Base-by-base conservation (phyloP, 1,140 invertebrate species). In the Araneus ventricosus region DNA sequence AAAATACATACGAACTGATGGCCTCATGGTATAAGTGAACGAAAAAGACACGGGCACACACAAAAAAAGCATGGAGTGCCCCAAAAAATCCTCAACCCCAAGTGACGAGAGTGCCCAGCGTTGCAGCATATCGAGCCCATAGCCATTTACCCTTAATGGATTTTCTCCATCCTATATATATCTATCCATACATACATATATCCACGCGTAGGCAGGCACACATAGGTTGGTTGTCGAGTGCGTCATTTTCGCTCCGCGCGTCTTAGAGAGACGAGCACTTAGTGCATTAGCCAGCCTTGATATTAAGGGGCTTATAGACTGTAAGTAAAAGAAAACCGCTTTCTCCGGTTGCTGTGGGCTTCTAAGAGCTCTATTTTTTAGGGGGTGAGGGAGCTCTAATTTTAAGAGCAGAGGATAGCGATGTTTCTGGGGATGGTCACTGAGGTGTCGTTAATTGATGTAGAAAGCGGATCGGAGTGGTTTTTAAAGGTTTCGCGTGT, bases 91-190 rank as follows among this genome's bases (percentile, higher is more conserved):
- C 85, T 27, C 37, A 87, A 39, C 34, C 27, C 85, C 52, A 61
- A 87, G 85, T 61, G 85, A 59, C 52, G 52, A 84, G 82, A 87
- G 84, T 86, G 84, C 84, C 82, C 84, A 10, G 63, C 10, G 59
- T 30, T 34, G 30, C 37, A 37, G 41, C 52, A 84, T 52, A 84
- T 52, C 57, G 85, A 61, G 85, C 52, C 85, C 57, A 61, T 87
- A 87, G 85, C 85, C 85, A 87, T 87, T 87, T 87, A 87, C 39
- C 85, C 85, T 52, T 87, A 87, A 87, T 87, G 85, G 85, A 87
- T 87, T 87, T 87, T 87, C 85, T 61, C 85, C 85, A 61, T 87
- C 57, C 0, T 57, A 61, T 87, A 87, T 37, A 87, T 87, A 39
- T 87, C 61, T 87, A 87, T 59, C 34, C 24, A 75, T 34, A 17